phyloP scores from a whole-genome alignment of 2,797 vertebrate species.

The Smutsia gigantea region DNA sequence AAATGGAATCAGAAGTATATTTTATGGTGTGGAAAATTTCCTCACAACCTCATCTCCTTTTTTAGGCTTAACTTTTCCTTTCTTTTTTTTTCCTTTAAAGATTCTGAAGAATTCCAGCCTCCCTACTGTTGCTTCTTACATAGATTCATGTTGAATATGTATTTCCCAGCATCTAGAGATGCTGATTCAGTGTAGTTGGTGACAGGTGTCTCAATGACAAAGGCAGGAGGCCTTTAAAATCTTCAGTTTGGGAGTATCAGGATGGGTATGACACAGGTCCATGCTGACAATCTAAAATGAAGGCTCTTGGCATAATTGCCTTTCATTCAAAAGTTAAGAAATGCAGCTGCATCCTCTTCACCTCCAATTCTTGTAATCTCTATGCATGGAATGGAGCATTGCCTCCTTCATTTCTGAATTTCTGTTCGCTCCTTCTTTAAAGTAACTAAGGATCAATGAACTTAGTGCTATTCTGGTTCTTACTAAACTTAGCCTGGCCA shows the following conservation, averaged over 20 bases:
- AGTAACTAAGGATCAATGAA: conserved; percentile 48
- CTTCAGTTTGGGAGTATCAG: conserved; percentile 57
- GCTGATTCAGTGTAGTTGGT: conserved; percentile 77
- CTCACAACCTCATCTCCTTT: conserved; percentile 49
- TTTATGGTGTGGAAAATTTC: conserved; percentile 51
- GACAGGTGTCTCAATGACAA: conserved; percentile 74
- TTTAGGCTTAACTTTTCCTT: conserved; percentile 63
- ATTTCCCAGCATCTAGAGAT: conserved; percentile 65
- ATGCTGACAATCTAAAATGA: conserved; percentile 64
- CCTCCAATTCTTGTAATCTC: conserved; percentile 64
- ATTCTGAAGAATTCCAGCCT: conserved; percentile 68
- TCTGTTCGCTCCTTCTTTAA: conserved; percentile 23
- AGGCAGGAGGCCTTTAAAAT: conserved; percentile 73
- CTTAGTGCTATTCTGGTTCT: conserved; percentile 57
- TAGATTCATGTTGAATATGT: conserved; percentile 49
- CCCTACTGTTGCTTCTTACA: conserved; percentile 74
- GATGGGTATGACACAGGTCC: conserved; percentile 32
- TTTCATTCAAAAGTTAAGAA: conserved; percentile 71
- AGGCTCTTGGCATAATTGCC: conserved; percentile 71
- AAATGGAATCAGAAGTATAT: conserved; percentile 38
- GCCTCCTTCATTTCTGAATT: conserved; percentile 60
- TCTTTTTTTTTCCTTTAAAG: conserved; percentile 59
- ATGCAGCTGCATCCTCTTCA: conserved; percentile 63
- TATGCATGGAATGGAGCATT: background rate
- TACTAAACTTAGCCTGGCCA: conserved; percentile 55